Evolutionary conservation across 2,888 invertebrate species (phyloP).

Genomic region (Ryuthela nishihirai): DNA sequence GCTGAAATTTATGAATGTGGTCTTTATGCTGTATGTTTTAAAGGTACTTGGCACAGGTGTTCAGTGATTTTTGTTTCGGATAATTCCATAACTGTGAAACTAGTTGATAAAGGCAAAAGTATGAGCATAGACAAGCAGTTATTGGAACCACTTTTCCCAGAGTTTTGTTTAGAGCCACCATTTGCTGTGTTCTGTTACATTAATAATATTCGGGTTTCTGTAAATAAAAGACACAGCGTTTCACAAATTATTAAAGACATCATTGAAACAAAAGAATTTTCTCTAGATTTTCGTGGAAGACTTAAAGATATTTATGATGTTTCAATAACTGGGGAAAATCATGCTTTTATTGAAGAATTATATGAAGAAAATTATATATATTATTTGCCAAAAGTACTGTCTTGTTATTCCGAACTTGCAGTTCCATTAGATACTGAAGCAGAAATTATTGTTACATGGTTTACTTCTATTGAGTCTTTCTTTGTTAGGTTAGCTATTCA

Average conservation of each 20-base stretch:
- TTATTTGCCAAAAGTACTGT: too few relatives aligned
- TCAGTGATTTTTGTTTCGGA: not conserved
- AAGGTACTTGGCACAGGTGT: constrained; percentile 11
- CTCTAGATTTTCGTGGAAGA: too few relatives aligned
- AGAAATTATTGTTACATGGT: too few relatives aligned
- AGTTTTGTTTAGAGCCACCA: constrained; percentile 17
- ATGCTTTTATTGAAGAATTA: constrained; percentile 4
- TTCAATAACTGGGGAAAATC: not conserved
- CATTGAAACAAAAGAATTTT: too few relatives aligned
- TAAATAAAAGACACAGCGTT: too few relatives aligned
- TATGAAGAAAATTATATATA: too few relatives aligned
- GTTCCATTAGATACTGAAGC: too few relatives aligned
- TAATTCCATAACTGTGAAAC: not conserved
- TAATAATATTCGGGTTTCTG: not conserved
- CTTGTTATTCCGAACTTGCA: too few relatives aligned
- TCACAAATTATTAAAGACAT: too few relatives aligned
- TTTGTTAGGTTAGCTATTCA: too few relatives aligned
- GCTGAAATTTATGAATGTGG: constrained; percentile 2
- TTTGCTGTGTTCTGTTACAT: constrained; percentile 16
- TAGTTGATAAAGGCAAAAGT: constrained; percentile 18
- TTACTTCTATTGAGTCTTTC: too few relatives aligned
- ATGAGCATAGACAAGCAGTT: not conserved
- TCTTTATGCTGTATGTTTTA: constrained; percentile 7
- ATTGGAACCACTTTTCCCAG: constrained; percentile 10
- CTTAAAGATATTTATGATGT: not conserved